phyloP scores from a whole-genome alignment of 2,888 invertebrate genomes.

The Aethes cnicana region DNA sequence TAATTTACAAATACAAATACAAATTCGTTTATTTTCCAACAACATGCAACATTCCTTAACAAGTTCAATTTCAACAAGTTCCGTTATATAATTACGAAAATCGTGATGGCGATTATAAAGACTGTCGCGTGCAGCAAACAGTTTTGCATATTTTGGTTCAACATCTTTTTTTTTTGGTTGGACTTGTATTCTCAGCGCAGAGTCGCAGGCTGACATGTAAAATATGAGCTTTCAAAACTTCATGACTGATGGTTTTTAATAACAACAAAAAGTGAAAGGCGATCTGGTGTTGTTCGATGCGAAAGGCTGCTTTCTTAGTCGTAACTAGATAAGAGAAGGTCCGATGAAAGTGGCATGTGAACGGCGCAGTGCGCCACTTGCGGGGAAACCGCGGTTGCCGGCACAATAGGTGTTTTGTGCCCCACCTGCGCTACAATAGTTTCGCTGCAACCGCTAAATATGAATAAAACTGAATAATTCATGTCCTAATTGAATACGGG shows the following conservation, averaged over 20 bases:
- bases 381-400: constrained; percentile 56
- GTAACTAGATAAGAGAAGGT: constrained; percentile 70
- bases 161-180: neutral
- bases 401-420: constrained; percentile 40
- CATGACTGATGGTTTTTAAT: constrained; percentile 69
- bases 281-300: constrained; percentile 48
- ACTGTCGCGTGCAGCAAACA: too few relatives aligned
- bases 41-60: too few relatives aligned
- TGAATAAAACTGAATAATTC: constrained; percentile 29
- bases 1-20: too few relatives aligned
- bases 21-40: too few relatives aligned
- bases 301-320: constrained; percentile 65
- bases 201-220: constrained; percentile 28
- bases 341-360: constrained; percentile 75
- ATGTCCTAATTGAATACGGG: constrained; percentile 24
- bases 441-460: constrained; percentile 26
- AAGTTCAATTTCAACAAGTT: too few relatives aligned
- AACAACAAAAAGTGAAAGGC: constrained; percentile 76
- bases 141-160: too few relatives aligned
- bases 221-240: constrained; percentile 53
- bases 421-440: constrained; percentile 32
- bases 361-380: constrained; percentile 52
- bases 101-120: too few relatives aligned
- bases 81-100: too few relatives aligned
- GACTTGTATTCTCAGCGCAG: constrained; percentile 21